Conservation (phyloP, 92 coral and sea anemone genomes). For the Epizoanthus scotinus region DNA sequence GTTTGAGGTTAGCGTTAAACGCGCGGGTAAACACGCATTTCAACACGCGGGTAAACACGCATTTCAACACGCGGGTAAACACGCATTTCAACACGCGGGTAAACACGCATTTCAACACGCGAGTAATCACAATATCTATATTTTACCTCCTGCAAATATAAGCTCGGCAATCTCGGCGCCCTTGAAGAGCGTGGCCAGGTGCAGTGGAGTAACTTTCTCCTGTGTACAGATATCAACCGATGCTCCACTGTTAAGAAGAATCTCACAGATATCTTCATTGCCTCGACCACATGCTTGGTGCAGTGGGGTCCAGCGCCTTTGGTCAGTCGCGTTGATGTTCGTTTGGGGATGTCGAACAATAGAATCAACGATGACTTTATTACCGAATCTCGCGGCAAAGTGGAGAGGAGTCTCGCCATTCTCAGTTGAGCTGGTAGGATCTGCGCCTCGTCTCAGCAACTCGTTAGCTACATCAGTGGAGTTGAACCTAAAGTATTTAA, state of each 20-base stretch:
- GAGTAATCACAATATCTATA: too few relatives aligned
- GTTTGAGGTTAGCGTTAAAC: too few relatives aligned
- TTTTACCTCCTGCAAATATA: slow-evolving; percentile 52
- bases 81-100: too few relatives aligned
- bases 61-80: too few relatives aligned
- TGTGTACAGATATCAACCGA: slow-evolving; percentile 42
- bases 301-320: slow-evolving; percentile 51
- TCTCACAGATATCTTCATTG: slow-evolving; percentile 32
- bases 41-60: too few relatives aligned
- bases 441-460: slow-evolving; percentile 49
- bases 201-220: slow-evolving; percentile 59
- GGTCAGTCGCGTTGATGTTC: slow-evolving; percentile 42
- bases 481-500: slow-evolving; percentile 41
- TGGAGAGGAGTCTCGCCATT: slow-evolving; percentile 57
- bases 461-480: slow-evolving; percentile 43
- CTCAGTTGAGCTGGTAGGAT: slow-evolving; percentile 27
- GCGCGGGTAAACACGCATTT: too few relatives aligned
- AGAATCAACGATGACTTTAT: slow-evolving; percentile 40
- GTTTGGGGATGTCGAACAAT: slow-evolving; percentile 21
- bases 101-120: too few relatives aligned
- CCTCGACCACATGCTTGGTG: slow-evolving; percentile 49
- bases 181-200: slow-evolving; percentile 49
- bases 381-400: slow-evolving; percentile 58
- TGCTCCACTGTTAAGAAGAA: slow-evolving; percentile 55
- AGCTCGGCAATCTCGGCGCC: slow-evolving; percentile 49